Base-by-base conservation (phyloP, 2,113 vertebrate species). In the Hystrix brachyura region DNA sequence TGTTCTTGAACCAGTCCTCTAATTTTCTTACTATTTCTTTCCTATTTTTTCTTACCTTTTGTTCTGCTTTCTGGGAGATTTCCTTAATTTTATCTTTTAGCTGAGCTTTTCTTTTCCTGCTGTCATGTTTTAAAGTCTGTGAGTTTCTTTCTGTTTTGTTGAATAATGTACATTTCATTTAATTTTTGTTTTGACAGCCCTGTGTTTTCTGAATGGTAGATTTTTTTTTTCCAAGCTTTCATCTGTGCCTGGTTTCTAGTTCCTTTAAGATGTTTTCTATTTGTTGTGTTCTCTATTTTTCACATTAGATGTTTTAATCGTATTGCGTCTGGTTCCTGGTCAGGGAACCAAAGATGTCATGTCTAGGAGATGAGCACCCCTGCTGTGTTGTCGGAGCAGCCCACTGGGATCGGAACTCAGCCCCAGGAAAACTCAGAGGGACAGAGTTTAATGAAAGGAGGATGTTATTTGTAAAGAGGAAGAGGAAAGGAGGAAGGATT, bases 131-230 rank as follows among this genome's bases (percentile, higher is more conserved):
- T 82, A 83, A 67, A 38, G 72, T 67, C 11, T 86, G 0, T 79
- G 51, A 59, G 5, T 76, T 48, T 17, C 62, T 55, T 64, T 72
- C 53, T 43, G 11, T 83, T 57, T 80, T 79, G 13, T 34, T 80
- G 69, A 91, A 14, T 84, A 95, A 88, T 81, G 43, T 51, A 55
- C 18, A 90, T 53, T 79, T 55, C 25, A 80, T 74, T 67, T 91
- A 64, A 34, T 53, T 87, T 95, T 83, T 90, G 34, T 86, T 90
- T 90, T 15, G 59, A 92, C 53, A 83, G 43, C 83, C 5, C 21
- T 89, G 0, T 87, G 9, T 87, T 94, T 94, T 94, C 7, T 55
- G 74, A 32, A 65, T 84, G 17, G 65, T 69, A 51, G 7, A n/a
- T 43, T 65, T 92, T 69, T 38, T 38, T 38, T 87, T 65, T 72